Conservation (phyloP, 2,797 vertebrate genomes). For the Tauraco hartlaubi region DNA sequence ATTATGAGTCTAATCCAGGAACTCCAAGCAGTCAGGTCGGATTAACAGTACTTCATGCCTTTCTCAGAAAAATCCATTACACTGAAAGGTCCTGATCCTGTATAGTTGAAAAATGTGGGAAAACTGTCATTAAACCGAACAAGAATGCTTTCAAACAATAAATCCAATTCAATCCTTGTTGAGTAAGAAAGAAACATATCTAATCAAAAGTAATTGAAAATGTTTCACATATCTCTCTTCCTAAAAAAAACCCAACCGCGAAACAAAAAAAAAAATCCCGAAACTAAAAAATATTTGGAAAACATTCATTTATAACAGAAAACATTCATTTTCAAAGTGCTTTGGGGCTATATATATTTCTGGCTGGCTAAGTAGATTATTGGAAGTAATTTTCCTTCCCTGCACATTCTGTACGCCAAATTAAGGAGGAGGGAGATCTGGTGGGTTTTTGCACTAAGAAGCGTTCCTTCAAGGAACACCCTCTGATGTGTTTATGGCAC, state of each 20-base stretch:
- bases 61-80: slow-evolving; percentile 5
- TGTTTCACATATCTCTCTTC: not conserved
- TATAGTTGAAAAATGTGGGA: not conserved
- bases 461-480: not conserved
- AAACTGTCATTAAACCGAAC: not conserved
- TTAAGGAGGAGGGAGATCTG: not conserved
- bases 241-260: not conserved
- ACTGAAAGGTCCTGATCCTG: not conserved
- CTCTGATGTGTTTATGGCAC: not conserved
- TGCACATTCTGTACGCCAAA: not conserved
- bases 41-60: not conserved
- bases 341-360: not conserved
- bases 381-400: slow-evolving; percentile 13
- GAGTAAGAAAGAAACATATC: not conserved
- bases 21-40: not conserved
- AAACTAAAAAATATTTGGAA: not conserved
- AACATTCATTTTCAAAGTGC: not conserved
- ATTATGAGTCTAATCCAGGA: slow-evolving; percentile 58
- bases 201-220: not conserved
- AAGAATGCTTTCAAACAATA: not conserved
- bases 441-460: not conserved
- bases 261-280: not conserved
- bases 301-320: not conserved
- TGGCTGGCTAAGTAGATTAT: not conserved
- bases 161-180: not conserved